These are phyloP conservation scores for Ivindomyrus marchei DNA, from an alignment of 2,113 vertebrate genomes.

Conservation along the genomic window DNA sequence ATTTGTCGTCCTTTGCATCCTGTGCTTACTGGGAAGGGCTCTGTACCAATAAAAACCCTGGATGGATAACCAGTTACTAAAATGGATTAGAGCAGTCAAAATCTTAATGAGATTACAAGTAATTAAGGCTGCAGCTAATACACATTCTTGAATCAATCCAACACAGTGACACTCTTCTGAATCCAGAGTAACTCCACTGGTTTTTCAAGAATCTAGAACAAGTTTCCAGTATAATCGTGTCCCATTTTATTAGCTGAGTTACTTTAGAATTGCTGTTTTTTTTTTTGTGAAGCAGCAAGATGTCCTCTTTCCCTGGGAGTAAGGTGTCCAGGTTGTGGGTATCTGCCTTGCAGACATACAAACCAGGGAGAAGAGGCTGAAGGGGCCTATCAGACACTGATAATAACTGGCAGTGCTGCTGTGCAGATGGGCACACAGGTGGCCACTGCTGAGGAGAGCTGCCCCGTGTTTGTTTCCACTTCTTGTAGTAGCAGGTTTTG, in stretches of 20 bases:
- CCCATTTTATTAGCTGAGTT: neutral
- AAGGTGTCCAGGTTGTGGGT: neutral
- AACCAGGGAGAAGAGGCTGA: neutral
- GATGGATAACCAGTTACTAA: neutral
- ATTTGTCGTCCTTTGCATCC: neutral
- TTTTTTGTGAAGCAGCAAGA: neutral
- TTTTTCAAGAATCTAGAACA: neutral
- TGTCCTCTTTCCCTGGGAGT: neutral
- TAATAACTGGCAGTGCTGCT: neutral
- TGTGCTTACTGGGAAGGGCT: neutral
- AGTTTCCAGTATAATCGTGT: neutral
- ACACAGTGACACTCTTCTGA: neutral
- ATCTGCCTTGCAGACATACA: neutral
- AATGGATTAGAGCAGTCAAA: neutral
- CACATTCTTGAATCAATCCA: neutral
- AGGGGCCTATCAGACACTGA: neutral
- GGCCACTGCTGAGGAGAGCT: neutral
- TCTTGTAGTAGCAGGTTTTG: neutral
- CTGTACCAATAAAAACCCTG: neutral
- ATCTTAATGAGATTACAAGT: neutral
- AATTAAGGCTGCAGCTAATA: neutral
- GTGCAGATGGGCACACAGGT: neutral
- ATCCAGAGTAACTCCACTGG: neutral
- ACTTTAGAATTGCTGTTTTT: neutral
- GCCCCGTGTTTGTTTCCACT: neutral